Evolutionary conservation across 2,797 vertebrate genomes (phyloP).

Genomic region (Chelidonichthys spinosus): DNA sequence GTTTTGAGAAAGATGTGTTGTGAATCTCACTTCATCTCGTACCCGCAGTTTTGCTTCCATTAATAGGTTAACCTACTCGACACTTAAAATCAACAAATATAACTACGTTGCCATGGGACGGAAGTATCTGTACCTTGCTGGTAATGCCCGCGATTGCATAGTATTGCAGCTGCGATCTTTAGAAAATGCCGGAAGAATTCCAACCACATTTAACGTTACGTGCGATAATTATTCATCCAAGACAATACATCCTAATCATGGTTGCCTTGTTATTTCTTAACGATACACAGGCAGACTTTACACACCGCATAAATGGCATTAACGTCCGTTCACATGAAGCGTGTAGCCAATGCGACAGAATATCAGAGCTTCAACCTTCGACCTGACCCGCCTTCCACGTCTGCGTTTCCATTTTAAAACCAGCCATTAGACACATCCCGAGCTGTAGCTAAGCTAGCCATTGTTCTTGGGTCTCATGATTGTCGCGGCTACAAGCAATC

Average conservation of each 20-base stretch:
- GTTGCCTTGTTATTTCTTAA: not conserved
- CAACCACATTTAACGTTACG: not conserved
- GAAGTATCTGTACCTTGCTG: not conserved
- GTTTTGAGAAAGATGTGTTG: not conserved
- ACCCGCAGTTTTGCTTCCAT: not conserved
- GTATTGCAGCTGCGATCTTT: not conserved
- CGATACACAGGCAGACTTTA: not conserved
- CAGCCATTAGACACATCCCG: constrained; percentile 68
- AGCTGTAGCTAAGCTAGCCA: constrained; percentile 65
- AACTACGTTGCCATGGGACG: no score
- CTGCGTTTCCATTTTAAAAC: constrained; percentile 37
- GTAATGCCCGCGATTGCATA: not conserved
- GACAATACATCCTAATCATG: not conserved
- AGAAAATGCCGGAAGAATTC: not conserved
- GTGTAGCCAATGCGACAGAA: not conserved
- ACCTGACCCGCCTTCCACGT: constrained; percentile 68
- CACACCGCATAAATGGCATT: no score
- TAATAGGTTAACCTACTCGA: not conserved
- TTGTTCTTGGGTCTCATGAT: constrained; percentile 67
- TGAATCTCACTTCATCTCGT: not conserved
- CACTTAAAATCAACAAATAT: no score
- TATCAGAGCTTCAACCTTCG: constrained; percentile 11
- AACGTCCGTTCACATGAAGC: no score
- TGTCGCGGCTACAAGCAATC: constrained; percentile 27
- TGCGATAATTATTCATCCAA: not conserved